Conservation (phyloP, 2,888 invertebrate species). For the Lottia scabra region DNA sequence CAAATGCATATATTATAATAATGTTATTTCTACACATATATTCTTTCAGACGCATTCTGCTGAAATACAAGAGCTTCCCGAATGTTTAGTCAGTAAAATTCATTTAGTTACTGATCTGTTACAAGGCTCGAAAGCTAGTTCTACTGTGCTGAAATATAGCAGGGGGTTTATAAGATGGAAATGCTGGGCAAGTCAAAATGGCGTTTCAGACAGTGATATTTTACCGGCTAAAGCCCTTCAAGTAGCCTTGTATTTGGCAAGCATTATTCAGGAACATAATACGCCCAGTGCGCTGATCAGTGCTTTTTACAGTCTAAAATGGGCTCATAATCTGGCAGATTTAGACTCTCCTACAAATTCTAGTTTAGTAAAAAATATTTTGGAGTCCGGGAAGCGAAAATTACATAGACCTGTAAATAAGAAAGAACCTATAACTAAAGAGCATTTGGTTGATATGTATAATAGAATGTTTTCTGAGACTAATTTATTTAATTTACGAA, state of each 20-base stretch:
- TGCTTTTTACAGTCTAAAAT: constrained; percentile 22
- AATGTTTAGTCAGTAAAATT: not conserved
- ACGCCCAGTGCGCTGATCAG: constrained; percentile 15
- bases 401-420: not conserved
- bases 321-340: constrained; percentile 15
- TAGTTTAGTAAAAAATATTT: constrained; percentile 17
- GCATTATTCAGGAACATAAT: constrained; percentile 16
- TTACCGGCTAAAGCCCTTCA: not conserved
- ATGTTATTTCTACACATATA: not conserved
- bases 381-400: constrained; percentile 12
- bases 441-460: not conserved
- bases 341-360: constrained; percentile 10
- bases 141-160: not conserved
- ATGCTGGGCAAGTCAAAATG: not conserved
- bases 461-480: too few species aligned
- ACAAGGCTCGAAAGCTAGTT: not conserved
- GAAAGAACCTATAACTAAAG: constrained; percentile 12
- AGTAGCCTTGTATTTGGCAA: constrained; percentile 17
- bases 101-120: not conserved
- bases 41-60: not conserved
- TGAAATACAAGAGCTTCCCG: not conserved
- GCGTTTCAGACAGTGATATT: not conserved
- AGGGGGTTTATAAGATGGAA: not conserved
- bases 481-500: constrained; percentile 1
- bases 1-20: too few species aligned